Percentiles rank a stretch among this genome's conserved stretches.
Conservation (phyloP, 2,797 vertebrate genomes). For the Poecilia gillii region DNA sequence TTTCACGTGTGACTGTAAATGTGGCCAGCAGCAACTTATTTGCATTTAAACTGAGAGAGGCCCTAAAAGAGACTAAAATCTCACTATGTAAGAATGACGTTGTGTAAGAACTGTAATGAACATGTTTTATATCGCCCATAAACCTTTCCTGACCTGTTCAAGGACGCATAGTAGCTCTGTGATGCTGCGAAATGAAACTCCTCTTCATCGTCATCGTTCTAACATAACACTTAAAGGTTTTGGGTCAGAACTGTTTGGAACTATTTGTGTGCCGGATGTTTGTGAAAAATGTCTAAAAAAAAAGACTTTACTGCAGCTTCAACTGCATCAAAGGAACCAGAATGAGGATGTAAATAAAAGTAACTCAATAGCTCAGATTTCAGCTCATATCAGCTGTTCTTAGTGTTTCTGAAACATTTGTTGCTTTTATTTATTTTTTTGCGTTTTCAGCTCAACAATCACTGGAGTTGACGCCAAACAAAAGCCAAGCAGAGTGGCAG, state of each 20-base stretch:
- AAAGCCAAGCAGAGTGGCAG: neutral
- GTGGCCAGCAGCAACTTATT: too few relatives aligned
- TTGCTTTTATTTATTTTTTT: neutral
- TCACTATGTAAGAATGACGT: too few relatives aligned
- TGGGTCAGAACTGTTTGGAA: neutral
- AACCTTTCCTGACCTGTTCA: too few relatives aligned
- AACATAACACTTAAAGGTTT: neutral
- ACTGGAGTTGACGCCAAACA: conserved; percentile 5
- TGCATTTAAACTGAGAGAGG: too few relatives aligned
- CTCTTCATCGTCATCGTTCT: neutral
- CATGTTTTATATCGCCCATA: too few relatives aligned
- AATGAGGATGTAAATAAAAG: neutral
- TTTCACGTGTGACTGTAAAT: too few relatives aligned
- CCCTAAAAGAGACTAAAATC: too few relatives aligned
- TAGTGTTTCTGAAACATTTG: neutral
- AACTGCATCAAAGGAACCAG: neutral
- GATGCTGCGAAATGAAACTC: neutral
- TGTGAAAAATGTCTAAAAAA: neutral
- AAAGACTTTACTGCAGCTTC: neutral
- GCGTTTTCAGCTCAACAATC: neutral
- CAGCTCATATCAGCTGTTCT: neutral
- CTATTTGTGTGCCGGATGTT: neutral
- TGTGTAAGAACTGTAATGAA: too few relatives aligned
- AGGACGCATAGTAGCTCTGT: neutral
- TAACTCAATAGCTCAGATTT: neutral